Conservation (phyloP, 2,888 invertebrate species). For the Apodemia duryi region DNA sequence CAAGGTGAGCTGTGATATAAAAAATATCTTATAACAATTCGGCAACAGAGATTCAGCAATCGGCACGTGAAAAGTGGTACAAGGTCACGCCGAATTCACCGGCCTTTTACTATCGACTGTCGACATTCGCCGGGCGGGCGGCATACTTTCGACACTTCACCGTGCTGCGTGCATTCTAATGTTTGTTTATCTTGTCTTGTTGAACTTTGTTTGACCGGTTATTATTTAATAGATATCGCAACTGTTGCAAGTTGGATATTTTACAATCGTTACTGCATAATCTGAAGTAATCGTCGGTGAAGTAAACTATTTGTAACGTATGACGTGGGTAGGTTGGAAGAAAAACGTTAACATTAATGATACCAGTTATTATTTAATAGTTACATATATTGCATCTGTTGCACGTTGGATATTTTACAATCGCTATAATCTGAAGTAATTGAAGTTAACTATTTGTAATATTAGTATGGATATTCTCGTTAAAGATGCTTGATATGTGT, state of each 20-base stretch:
- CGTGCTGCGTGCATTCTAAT: constrained; percentile 13
- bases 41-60: neutral
- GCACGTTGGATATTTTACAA: too few relatives aligned
- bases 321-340: too few relatives aligned
- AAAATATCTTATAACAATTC: neutral
- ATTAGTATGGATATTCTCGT: too few relatives aligned
- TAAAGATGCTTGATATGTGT: too few relatives aligned
- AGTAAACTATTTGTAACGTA: too few relatives aligned
- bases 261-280: neutral
- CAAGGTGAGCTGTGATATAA: too few relatives aligned
- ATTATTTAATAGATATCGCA: constrained; percentile 10
- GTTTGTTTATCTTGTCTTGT: constrained; percentile 12
- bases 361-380: too few relatives aligned
- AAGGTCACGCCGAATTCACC: constrained; percentile 9
- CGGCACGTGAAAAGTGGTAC: neutral
- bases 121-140: neutral
- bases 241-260: constrained; percentile 2
- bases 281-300: too few relatives aligned
- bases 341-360: too few relatives aligned
- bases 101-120: neutral
- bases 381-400: too few relatives aligned
- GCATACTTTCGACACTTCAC: neutral
- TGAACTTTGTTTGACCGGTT: constrained; percentile 6
- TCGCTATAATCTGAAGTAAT: too few relatives aligned
- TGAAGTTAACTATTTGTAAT: too few relatives aligned